Evolutionary conservation across 2,797 vertebrate species (phyloP).

Genomic region (Enteromius paludinosus): DNA sequence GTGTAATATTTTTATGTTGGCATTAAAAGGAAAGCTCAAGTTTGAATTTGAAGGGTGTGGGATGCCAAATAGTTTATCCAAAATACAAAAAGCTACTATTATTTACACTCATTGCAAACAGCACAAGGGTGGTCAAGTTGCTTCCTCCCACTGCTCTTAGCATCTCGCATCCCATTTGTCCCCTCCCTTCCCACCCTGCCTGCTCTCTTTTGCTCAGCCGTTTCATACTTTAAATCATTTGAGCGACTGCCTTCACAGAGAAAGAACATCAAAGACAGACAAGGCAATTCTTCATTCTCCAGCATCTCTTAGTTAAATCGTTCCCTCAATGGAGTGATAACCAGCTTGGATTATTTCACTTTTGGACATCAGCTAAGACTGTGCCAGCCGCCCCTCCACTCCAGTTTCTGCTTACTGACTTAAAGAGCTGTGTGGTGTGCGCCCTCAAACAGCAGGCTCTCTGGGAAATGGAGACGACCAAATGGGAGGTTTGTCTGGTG

Average conservation of each 20-base stretch:
- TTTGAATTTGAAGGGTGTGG: not conserved
- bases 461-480: conserved; percentile 65
- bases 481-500: conserved; percentile 60
- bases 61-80: not conserved
- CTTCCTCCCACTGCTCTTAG: not conserved
- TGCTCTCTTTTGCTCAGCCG: conserved; percentile 17
- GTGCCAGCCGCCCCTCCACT: not conserved
- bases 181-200: conserved; percentile 16
- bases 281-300: not conserved
- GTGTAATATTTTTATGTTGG: conserved; percentile 57
- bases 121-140: not conserved
- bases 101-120: not conserved
- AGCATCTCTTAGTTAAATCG: not conserved
- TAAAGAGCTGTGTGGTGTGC: conserved; percentile 56
- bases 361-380: conserved; percentile 15
- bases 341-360: not conserved
- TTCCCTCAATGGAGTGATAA: not conserved
- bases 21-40: not conserved
- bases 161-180: conserved; percentile 9
- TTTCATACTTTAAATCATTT: conserved; percentile 39
- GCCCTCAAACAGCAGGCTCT: conserved; percentile 56
- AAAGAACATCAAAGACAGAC: conserved; percentile 23
- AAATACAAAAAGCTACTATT: not conserved
- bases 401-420: conserved; percentile 57
- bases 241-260: conserved; percentile 33